Evolutionary conservation across 2,888 invertebrate genomes (phyloP).

Genomic region (Ornithoptera priamus): DNA sequence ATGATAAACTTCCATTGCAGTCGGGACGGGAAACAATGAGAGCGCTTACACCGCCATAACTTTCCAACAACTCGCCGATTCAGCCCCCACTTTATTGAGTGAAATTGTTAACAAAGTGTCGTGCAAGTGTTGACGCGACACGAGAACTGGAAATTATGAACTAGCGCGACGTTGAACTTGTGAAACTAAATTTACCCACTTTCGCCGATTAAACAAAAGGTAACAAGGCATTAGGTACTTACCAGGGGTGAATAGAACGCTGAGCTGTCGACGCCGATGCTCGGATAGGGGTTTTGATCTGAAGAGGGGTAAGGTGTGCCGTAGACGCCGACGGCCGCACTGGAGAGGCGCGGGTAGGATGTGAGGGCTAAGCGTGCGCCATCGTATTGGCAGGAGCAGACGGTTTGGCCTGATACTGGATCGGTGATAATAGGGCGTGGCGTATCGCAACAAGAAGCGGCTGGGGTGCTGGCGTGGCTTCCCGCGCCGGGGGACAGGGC

Average conservation of each 20-base stretch:
- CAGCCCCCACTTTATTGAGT: conserved; percentile 3
- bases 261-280: conserved; percentile 95
- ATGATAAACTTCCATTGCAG: conserved; percentile 11
- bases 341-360: conserved; percentile 87
- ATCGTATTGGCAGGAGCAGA: conserved; percentile 97
- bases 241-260: conserved; percentile 97
- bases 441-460: conserved; percentile 90
- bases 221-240: conserved; percentile 70
- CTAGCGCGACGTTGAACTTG: no score
- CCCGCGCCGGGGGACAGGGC: conserved; percentile 81
- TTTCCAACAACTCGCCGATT: not conserved
- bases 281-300: conserved; percentile 95
- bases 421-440: conserved; percentile 95
- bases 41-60: not conserved
- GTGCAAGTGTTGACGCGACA: not conserved
- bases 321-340: conserved; percentile 89
- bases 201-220: no score
- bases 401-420: conserved; percentile 94
- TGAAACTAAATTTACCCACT: no score
- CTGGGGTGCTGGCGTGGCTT: conserved; percentile 76
- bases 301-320: conserved; percentile 93
- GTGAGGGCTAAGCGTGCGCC: conserved; percentile 91
- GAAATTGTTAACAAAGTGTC: conserved; percentile 1
- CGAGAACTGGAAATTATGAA: not conserved
- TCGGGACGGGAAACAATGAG: conserved; percentile 5